Evolutionary conservation across 2,797 vertebrate genomes (phyloP).

Genomic region (Pempheris klunzingeri): DNA sequence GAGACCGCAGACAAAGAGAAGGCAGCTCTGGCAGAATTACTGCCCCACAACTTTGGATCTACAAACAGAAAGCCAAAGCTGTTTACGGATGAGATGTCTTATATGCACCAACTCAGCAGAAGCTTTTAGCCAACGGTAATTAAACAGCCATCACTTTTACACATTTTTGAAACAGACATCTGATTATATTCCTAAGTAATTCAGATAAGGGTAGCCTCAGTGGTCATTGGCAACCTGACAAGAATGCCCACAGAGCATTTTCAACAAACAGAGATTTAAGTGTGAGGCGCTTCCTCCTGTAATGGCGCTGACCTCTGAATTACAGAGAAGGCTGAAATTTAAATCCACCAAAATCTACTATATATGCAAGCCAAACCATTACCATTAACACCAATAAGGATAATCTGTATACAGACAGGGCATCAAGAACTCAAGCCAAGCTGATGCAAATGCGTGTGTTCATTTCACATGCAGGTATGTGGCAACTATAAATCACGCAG

Average conservation of each 20-base stretch:
- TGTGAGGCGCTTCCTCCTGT: conserved; percentile 41
- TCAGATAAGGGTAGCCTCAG: conserved; percentile 62
- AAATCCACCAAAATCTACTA: conserved; percentile 39
- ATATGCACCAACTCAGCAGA: conserved; percentile 61
- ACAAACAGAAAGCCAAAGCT: conserved; percentile 66
- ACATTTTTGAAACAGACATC: conserved; percentile 69
- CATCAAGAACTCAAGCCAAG: conserved; percentile 29
- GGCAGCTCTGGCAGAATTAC: conserved; percentile 67
- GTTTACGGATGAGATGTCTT: conserved; percentile 63
- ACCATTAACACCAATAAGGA: conserved; percentile 46
- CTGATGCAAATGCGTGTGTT: conserved; percentile 46
- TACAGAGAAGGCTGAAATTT: conserved; percentile 45
- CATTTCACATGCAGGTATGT: conserved; percentile 60
- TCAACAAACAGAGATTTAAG: conserved; percentile 57
- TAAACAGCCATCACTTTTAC: conserved; percentile 70
- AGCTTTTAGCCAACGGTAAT: conserved; percentile 61
- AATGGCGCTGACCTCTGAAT: conserved; percentile 51
- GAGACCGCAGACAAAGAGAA: conserved; percentile 77
- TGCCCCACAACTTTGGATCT: conserved; percentile 65
- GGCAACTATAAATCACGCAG: conserved; percentile 41
- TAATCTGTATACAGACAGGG: conserved; percentile 39
- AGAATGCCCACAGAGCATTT: conserved; percentile 68
- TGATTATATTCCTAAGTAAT: conserved; percentile 64
- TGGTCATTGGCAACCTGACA: conserved; percentile 64
- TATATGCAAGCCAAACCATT: conserved; percentile 54